Evolutionary conservation across 2,113 vertebrate genomes (phyloP).

Genomic region (Machaerirhynchus nigripectus): DNA sequence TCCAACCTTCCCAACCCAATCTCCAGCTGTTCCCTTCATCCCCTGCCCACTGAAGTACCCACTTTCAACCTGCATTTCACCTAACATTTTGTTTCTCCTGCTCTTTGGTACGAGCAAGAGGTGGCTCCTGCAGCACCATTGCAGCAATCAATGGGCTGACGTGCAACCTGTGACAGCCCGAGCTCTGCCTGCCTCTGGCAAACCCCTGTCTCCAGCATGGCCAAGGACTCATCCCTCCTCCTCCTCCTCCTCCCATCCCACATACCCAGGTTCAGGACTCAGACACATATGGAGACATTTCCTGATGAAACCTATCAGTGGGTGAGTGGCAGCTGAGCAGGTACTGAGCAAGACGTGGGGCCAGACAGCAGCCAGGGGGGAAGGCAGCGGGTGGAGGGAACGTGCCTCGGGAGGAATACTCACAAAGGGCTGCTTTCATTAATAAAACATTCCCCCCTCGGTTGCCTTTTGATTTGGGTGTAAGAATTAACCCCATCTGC

Average conservation of each 20-base stretch:
- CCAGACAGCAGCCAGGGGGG: conserved; percentile 62
- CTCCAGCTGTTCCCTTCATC: background rate
- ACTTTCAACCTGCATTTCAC: background rate
- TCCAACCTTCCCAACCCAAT: background rate
- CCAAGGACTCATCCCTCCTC: background rate
- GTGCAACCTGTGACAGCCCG: background rate
- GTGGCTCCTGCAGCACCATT: background rate
- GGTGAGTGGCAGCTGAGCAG: conserved; percentile 60
- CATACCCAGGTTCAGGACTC: background rate
- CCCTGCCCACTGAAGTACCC: background rate
- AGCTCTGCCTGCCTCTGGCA: background rate
- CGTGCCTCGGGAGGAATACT: conserved; percentile 59
- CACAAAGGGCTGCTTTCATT: conserved; percentile 69
- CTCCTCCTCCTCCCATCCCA: background rate
- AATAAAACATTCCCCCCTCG: conserved; percentile 68
- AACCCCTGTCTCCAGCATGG: background rate
- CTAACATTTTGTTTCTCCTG: background rate
- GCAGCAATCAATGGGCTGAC: background rate
- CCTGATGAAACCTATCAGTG: conserved; percentile 46
- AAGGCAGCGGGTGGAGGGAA: conserved; percentile 57
- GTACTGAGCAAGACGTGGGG: conserved; percentile 42
- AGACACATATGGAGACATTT: conserved; percentile 30
- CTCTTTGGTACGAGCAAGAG: background rate
- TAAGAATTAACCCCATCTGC: conserved; percentile 69
- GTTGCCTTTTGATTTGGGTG: conserved; percentile 68